Evolutionary conservation across 37 sponge, comb jelly and placozoan species (phyloP).

Genomic region (Spongilla lacustris): DNA sequence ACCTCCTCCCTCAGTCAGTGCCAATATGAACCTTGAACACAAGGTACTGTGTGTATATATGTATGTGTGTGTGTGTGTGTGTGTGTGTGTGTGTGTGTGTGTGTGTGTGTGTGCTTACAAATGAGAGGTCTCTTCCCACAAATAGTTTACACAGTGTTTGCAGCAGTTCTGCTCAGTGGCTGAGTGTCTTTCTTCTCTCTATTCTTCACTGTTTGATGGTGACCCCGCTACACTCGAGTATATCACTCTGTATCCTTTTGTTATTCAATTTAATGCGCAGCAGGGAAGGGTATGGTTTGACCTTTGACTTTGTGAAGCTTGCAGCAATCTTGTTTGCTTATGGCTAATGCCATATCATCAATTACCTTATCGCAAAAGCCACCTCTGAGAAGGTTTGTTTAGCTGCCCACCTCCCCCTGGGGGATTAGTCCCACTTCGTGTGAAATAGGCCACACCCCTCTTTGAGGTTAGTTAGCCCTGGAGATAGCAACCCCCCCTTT

Average conservation of each 20-base stretch:
- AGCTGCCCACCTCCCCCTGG: neutral
- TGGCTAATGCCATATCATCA: constrained; percentile 62
- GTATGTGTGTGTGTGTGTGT: constrained; percentile 17
- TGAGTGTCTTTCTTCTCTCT: constrained; percentile 45
- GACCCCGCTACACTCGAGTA: constrained; percentile 61
- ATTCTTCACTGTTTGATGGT: constrained; percentile 78
- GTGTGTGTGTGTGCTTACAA: constrained; percentile 18
- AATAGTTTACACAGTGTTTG: constrained; percentile 46
- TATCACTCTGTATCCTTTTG: constrained; percentile 67
- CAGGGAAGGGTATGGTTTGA: neutral
- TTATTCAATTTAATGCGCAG: neutral
- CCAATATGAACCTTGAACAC: constrained; percentile 13
- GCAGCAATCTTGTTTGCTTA: constrained; percentile 63
- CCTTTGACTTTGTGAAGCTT: constrained; percentile 25
- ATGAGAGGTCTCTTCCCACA: neutral
- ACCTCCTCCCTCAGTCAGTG: constrained; percentile 21
- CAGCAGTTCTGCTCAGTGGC: constrained; percentile 43
- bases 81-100: constrained; percentile 11
- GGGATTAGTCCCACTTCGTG: neutral
- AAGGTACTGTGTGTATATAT: constrained; percentile 28
- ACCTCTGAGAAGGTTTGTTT: constrained; percentile 51
- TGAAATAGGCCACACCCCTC: neutral
- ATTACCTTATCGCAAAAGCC: constrained; percentile 47
- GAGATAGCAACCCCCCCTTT: neutral
- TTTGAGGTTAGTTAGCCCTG: neutral